A percentile compares a stretch with the other conserved stretches of the same genome.
Conservation (phyloP, 2,888 invertebrate genomes). For the Sphaerophoria taeniata region DNA sequence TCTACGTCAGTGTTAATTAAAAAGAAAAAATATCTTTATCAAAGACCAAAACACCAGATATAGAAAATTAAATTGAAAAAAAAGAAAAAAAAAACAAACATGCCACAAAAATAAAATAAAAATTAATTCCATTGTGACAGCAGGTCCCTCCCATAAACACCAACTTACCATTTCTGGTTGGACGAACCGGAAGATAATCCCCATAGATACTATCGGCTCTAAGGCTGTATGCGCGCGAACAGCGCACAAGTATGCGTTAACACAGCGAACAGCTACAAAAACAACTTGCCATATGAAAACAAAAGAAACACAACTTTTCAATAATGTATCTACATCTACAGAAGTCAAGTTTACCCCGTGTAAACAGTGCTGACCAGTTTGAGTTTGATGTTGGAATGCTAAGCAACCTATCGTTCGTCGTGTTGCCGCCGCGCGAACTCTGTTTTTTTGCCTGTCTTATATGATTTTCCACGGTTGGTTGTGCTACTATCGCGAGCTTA, state of each 20-base stretch:
- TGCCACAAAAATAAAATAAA: constrained; percentile 19
- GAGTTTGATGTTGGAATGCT: constrained; percentile 70
- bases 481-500: background rate
- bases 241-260: constrained; percentile 34
- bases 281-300: constrained; percentile 33
- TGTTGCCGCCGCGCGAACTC: constrained; percentile 50
- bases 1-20: constrained; percentile 68
- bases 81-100: constrained; percentile 30
- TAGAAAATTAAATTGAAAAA: constrained; percentile 36
- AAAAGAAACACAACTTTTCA: constrained; percentile 19
- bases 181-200: constrained; percentile 70
- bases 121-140: constrained; percentile 60
- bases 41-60: constrained; percentile 32
- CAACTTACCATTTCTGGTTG: constrained; percentile 71
- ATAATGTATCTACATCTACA: constrained; percentile 67
- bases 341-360: constrained; percentile 72
- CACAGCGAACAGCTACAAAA: constrained; percentile 4
- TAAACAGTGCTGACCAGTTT: constrained; percentile 74
- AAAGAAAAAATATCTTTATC: constrained; percentile 38
- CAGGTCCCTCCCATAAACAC: constrained; percentile 70
- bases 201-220: constrained; percentile 44
- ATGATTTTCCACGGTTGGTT: constrained; percentile 28
- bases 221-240: constrained; percentile 38
- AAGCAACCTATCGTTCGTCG: constrained; percentile 52
- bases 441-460: constrained; percentile 17